Percentiles rank a stretch among this genome's conserved stretches.
phyloP scores from a whole-genome alignment of 1,140 invertebrate genomes.

The Caenorhabditis remanei region DNA sequence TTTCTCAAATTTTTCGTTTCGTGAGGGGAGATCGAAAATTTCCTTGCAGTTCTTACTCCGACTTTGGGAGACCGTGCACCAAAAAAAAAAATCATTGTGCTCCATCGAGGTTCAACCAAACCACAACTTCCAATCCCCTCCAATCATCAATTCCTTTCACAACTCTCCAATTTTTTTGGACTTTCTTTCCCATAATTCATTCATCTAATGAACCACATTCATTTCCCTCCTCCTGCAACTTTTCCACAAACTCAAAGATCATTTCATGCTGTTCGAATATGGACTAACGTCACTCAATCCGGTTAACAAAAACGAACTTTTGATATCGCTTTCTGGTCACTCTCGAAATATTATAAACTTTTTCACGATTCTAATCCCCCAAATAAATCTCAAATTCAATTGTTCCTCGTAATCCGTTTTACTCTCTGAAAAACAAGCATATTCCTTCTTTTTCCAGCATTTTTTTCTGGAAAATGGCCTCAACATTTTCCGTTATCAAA shows the following conservation, averaged over 20 bases:
- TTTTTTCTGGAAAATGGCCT: background rate
- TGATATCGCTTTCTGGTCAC: too few species aligned
- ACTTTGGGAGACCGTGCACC: too few species aligned
- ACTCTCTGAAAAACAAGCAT: background rate
- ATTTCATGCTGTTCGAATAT: background rate
- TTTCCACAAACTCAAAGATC: background rate
- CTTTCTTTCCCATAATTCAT: background rate
- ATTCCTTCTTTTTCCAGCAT: background rate
- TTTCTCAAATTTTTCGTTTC: too few species aligned
- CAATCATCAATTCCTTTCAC: background rate
- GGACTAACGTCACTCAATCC: too few species aligned
- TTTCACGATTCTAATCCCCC: too few species aligned
- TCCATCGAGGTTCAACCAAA: too few species aligned
- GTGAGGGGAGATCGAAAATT: too few species aligned
- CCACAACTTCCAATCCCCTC: too few species aligned
- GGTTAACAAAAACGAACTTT: too few species aligned
- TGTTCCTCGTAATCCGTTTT: background rate
- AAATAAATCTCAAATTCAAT: background rate
- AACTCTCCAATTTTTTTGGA: background rate
- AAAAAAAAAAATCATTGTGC: too few species aligned
- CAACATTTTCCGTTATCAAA: background rate
- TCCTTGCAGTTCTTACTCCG: too few species aligned
- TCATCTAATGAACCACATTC: background rate
- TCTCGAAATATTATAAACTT: too few species aligned
- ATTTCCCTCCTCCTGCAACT: background rate